Evolutionary conservation across 2,888 invertebrate species (phyloP).

Genomic region (Cerceris rybyensis): DNA sequence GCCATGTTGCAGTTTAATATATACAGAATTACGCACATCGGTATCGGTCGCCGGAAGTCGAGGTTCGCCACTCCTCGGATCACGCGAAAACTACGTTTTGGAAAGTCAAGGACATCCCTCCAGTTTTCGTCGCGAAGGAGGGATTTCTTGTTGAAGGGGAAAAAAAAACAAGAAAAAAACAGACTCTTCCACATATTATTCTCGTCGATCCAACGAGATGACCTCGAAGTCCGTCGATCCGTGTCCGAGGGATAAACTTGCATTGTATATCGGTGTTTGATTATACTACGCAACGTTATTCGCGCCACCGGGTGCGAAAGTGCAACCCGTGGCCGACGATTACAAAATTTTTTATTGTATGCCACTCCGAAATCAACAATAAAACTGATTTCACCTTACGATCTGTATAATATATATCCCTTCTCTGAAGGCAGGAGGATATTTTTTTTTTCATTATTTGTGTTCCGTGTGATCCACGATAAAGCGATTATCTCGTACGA

Average conservation of each 20-base stretch:
- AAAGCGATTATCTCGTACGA: conserved; percentile 15
- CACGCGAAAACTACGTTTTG: conserved; percentile 17
- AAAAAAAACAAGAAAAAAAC: conserved; percentile 7
- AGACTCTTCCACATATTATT: background rate
- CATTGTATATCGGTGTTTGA: conserved; percentile 76
- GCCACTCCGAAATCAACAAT: conserved; percentile 78
- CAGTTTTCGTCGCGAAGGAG: background rate
- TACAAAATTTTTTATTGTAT: conserved; percentile 79
- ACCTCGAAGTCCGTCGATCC: conserved; percentile 58
- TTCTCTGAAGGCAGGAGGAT: conserved; percentile 65
- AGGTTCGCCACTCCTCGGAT: conserved; percentile 32
- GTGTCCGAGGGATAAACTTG: conserved; percentile 66
- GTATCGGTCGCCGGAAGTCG: conserved; percentile 36
- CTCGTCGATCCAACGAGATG: conserved; percentile 41
- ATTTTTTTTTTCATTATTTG: conserved; percentile 30
- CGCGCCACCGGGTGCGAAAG: conserved; percentile 71
- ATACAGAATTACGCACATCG: conserved; percentile 57
- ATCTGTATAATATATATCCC: conserved; percentile 60
- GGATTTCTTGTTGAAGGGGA: background rate
- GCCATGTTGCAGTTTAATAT: conserved; percentile 63
- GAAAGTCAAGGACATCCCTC: conserved; percentile 4
- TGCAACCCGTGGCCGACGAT: conserved; percentile 70
- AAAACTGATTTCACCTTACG: conserved; percentile 74
- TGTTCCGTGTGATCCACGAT: background rate
- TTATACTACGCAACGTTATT: conserved; percentile 80